phyloP scores from a whole-genome alignment of 2,888 invertebrate species.

The Hydriomena furcata region DNA sequence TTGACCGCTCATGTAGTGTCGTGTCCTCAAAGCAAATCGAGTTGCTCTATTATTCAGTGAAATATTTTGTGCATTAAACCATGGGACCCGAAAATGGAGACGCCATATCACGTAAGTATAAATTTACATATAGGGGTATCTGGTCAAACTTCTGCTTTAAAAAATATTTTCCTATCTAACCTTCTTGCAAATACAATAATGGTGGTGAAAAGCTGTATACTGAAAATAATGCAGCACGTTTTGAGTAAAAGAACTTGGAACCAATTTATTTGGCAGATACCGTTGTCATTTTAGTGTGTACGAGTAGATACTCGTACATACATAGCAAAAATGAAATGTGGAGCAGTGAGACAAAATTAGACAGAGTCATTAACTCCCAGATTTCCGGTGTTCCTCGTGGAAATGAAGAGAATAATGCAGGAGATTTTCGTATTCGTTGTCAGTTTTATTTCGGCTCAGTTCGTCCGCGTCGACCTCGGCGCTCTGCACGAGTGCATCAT shows the following conservation, averaged over 20 bases:
- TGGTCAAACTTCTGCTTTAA: not conserved
- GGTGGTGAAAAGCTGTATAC: not conserved
- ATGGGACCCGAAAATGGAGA: constrained; percentile 62
- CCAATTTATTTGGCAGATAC: too few species aligned
- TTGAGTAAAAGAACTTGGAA: not conserved
- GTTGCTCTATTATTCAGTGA: constrained; percentile 11
- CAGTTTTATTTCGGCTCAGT: constrained; percentile 19
- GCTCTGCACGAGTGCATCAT: constrained; percentile 11
- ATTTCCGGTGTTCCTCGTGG: constrained; percentile 22
- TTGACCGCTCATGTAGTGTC: constrained; percentile 27
- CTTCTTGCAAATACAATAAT: not conserved
- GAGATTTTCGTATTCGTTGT: constrained; percentile 1
- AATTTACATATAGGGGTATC: not conserved
- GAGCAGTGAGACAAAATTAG: constrained; percentile 22
- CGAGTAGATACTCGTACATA: too few species aligned
- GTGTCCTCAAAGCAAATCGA: constrained; percentile 8
- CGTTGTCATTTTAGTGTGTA: too few species aligned
- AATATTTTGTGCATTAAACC: constrained; percentile 44
- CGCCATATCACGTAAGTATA: constrained; percentile 62
- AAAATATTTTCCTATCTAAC: not conserved
- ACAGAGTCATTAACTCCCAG: constrained; percentile 18
- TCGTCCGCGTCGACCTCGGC: constrained; percentile 9
- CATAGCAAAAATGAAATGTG: constrained; percentile 1
- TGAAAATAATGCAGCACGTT: not conserved
- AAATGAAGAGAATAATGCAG: constrained; percentile 5